These are phyloP conservation scores for Varanus komodoensis DNA, from an alignment of 2,113 vertebrate species.

Conservation along the genomic window DNA sequence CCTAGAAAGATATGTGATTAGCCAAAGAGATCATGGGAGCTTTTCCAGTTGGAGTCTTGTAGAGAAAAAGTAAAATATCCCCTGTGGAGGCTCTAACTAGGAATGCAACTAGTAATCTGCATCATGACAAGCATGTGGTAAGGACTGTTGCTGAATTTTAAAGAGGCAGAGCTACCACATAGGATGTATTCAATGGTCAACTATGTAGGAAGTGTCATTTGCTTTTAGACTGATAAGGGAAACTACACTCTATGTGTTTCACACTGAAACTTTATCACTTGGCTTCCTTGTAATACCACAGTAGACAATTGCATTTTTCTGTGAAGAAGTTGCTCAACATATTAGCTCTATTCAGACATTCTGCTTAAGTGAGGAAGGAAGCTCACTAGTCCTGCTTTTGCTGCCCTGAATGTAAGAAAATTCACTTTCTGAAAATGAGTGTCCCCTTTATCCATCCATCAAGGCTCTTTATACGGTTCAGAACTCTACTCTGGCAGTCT, in stretches of 20 bases:
- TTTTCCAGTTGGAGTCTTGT: neutral
- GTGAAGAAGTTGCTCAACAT: neutral
- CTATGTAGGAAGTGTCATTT: neutral
- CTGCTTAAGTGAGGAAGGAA: no score
- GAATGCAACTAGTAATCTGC: neutral
- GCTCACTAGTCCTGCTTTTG: no score
- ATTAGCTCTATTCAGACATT: no score
- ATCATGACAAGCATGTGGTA: neutral
- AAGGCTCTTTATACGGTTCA: no score
- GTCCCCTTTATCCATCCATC: no score
- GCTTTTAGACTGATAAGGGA: neutral
- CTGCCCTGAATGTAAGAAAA: no score
- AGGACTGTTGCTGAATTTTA: neutral
- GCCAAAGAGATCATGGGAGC: neutral
- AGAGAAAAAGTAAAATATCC: neutral
- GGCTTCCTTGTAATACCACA: no score
- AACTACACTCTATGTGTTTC: neutral
- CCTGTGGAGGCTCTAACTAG: no score
- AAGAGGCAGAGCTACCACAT: neutral
- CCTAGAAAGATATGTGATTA: neutral
- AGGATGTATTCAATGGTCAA: neutral
- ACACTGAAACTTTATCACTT: neutral
- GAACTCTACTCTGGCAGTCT: no score
- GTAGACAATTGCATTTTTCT: neutral
- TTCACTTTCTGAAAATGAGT: no score